These are phyloP conservation scores for Synanthedon tipuliformis DNA, from an alignment of 2,888 invertebrate species.

Conservation along the genomic window DNA sequence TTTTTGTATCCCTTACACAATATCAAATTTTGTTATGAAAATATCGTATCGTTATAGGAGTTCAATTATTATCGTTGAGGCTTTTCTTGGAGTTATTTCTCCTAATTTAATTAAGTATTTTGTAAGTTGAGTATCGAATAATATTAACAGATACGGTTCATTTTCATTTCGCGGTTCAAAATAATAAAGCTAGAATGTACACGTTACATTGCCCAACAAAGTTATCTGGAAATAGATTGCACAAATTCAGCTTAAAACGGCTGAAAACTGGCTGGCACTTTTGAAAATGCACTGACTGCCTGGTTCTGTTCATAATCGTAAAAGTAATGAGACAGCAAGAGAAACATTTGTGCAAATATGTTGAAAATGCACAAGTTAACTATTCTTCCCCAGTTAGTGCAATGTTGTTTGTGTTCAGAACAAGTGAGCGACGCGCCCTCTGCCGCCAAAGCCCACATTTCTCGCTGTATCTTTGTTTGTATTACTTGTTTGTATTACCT, in stretches of 20 bases:
- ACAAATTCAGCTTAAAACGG: too few relatives aligned
- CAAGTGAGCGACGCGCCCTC: too few relatives aligned
- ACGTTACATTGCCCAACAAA: too few relatives aligned
- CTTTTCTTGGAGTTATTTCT: too few relatives aligned
- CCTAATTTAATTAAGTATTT: too few relatives aligned
- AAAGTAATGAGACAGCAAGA: not conserved
- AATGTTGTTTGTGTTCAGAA: slow-evolving; percentile 4
- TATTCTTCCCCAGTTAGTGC: slow-evolving; percentile 4
- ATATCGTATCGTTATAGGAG: not conserved
- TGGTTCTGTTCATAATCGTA: not conserved
- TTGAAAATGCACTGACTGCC: not conserved
- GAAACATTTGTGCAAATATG: slow-evolving; percentile 11
- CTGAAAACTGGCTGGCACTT: too few relatives aligned
- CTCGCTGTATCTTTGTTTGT: not conserved
- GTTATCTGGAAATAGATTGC: too few relatives aligned
- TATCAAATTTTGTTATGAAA: not conserved
- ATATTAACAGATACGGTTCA: too few relatives aligned
- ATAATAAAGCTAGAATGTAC: too few relatives aligned
- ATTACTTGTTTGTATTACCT: slow-evolving; percentile 15
- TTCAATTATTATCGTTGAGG: too few relatives aligned
- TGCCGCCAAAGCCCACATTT: not conserved
- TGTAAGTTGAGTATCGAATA: too few relatives aligned
- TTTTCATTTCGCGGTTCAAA: too few relatives aligned
- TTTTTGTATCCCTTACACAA: not conserved
- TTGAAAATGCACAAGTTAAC: slow-evolving; percentile 17